Evolutionary conservation across 2,888 invertebrate genomes (phyloP).

Genomic region (Tachina fera): DNA sequence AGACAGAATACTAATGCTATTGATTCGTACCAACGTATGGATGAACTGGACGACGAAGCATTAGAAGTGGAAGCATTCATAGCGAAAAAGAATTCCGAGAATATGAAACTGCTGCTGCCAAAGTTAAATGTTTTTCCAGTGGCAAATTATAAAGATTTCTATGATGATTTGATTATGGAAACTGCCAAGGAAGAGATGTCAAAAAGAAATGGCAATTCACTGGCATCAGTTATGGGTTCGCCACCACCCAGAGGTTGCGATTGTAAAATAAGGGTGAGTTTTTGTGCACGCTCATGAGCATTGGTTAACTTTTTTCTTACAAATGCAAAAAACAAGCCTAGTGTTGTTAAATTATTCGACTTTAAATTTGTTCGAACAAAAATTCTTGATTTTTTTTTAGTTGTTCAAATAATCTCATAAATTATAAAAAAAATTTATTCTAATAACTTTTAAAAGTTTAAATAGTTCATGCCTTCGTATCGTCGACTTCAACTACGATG

Average conservation of each 20-base stretch:
- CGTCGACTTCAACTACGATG: too few relatives aligned
- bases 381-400: too few relatives aligned
- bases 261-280: constrained; percentile 80
- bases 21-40: constrained; percentile 21
- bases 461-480: too few relatives aligned
- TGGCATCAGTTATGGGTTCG: constrained; percentile 60
- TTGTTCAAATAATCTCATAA: too few relatives aligned
- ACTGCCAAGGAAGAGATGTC: constrained; percentile 72
- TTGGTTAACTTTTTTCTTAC: too few relatives aligned
- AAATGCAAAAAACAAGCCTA: too few relatives aligned
- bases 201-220: constrained; percentile 63
- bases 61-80: constrained; percentile 10
- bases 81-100: not conserved
- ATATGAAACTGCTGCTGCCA: not conserved
- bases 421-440: too few relatives aligned
- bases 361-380: too few relatives aligned
- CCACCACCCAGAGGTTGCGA: constrained; percentile 78
- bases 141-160: constrained; percentile 76
- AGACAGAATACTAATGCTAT: constrained; percentile 4
- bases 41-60: constrained; percentile 31
- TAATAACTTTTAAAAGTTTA: too few relatives aligned
- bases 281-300: not conserved
- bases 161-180: constrained; percentile 75
- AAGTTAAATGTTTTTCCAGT: constrained; percentile 44
- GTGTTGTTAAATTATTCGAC: too few relatives aligned